Base-by-base conservation (phyloP, 2,113 vertebrate genomes). In the Typhlomys cinereus region DNA sequence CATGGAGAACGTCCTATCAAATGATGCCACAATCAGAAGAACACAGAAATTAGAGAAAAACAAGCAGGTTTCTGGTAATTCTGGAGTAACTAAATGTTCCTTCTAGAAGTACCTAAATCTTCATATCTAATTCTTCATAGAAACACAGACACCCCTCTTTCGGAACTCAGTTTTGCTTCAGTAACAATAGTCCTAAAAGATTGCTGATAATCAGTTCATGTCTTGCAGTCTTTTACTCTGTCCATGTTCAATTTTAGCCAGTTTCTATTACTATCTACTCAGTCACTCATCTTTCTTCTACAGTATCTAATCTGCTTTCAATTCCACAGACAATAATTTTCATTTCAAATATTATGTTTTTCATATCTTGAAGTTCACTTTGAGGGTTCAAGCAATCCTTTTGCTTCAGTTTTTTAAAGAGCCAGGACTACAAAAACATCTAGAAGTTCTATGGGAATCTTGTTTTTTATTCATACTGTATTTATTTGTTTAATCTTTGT, bases 21-120 rank as follows among this genome's bases (percentile, higher is more conserved):
- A 23, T 29, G 29, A 89, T 78, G 48, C n/a, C 64, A 48, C 89
- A 61, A 75, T 71, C 46, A 59, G 48, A 31, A 93, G 46, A 36
- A 76, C 67, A 48, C 27, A 76, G 48, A 93, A 81, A 70, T 57
- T 54, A 83, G 50, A 67, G 23, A 82, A 87, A 84, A 85, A 46
- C 13, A 69, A 29, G 25, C 8, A 54, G 41, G 44, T 54, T 82
- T 4, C 11, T 57, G 15, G 75, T 20, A 69, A n/a, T 67, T 44
- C 70, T 57, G 73, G 23, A 41, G 23, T 14, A 36, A 10, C 74
- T n/a, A 31, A 66, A 17, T 52, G 15, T 52, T 52, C 52, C 52
- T 52, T 52, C 52, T 52, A 52, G 52, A 17, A 17, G 9, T 52
- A 52, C 17, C 10, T 62, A 29, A 31, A 7, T 62, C 59, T 61